Evolutionary conservation across 2,888 invertebrate genomes (phyloP).

Genomic region (Psylliodes chrysocephalus): DNA sequence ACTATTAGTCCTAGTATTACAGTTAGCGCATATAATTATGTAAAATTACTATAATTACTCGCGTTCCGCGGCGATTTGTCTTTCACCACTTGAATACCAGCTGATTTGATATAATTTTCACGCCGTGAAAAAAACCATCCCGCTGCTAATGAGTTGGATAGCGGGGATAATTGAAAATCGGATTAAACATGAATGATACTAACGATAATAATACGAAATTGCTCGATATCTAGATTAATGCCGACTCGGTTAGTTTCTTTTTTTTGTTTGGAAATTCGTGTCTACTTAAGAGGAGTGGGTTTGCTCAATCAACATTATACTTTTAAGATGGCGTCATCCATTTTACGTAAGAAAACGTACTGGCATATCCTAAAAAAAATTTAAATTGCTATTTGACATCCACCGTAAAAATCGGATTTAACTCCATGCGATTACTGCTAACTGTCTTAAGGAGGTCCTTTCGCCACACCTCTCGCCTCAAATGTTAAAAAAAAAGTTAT

Average conservation of each 20-base stretch:
- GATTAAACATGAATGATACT: conserved; percentile 10
- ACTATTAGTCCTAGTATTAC: conserved; percentile 7
- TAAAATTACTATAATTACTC: conserved; percentile 14
- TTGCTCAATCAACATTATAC: too few relatives aligned
- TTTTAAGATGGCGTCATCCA: too few relatives aligned
- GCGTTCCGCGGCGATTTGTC: conserved; percentile 9
- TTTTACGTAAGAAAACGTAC: too few relatives aligned
- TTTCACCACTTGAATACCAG: conserved; percentile 13
- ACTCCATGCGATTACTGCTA: too few relatives aligned
- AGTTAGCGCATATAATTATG: conserved; percentile 8
- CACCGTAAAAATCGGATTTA: too few relatives aligned
- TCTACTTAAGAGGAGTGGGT: neutral
- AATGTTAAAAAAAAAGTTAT: too few relatives aligned
- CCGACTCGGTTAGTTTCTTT: neutral
- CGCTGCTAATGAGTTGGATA: conserved; percentile 1
- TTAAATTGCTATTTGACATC: too few relatives aligned
- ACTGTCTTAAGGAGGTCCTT: too few relatives aligned
- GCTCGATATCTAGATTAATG: conserved; percentile 6
- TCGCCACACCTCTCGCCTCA: too few relatives aligned
- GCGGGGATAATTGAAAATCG: conserved; percentile 7
- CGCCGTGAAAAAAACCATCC: conserved; percentile 1
- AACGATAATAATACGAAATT: conserved; percentile 10
- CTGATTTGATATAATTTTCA: conserved; percentile 19
- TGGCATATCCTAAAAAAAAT: too few relatives aligned
- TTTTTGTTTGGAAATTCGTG: neutral